These are phyloP conservation scores for Hozukius guyotensis DNA, from an alignment of 2,797 vertebrate species.

Conservation along the genomic window DNA sequence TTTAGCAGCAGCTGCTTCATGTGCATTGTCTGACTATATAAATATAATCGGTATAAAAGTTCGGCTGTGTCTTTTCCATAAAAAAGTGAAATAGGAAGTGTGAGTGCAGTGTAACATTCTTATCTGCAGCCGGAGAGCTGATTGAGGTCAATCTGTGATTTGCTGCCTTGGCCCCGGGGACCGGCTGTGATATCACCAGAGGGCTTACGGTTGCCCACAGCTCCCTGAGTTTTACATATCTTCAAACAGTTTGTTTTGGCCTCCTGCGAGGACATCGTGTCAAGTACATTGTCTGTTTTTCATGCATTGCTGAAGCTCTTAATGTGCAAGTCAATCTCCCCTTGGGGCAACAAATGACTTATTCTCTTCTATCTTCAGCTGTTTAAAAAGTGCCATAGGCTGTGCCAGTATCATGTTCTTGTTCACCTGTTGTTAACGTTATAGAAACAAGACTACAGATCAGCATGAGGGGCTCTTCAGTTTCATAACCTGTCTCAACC, in stretches of 20 bases:
- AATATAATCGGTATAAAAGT: background rate
- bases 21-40: background rate
- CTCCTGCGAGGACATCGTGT: constrained; percentile 12
- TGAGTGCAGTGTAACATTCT: constrained; percentile 24
- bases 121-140: constrained; percentile 58
- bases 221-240: constrained; percentile 47
- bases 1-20: background rate
- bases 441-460: background rate
- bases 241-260: constrained; percentile 45
- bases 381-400: constrained; percentile 5
- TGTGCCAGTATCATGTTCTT: background rate
- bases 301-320: constrained; percentile 9
- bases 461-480: background rate
- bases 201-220: constrained; percentile 50
- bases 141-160: constrained; percentile 82
- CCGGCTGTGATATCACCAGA: constrained; percentile 56
- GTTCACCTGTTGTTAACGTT: constrained; percentile 21
- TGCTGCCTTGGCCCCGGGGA: constrained; percentile 56
- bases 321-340: constrained; percentile 22
- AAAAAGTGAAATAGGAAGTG: constrained; percentile 36
- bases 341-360: constrained; percentile 2
- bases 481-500: background rate
- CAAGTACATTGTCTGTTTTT: constrained; percentile 18
- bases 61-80: constrained; percentile 10
- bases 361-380: constrained; percentile 20